phyloP scores from a whole-genome alignment of 2,797 vertebrate species.

The Hippopotamyrus pictus region DNA sequence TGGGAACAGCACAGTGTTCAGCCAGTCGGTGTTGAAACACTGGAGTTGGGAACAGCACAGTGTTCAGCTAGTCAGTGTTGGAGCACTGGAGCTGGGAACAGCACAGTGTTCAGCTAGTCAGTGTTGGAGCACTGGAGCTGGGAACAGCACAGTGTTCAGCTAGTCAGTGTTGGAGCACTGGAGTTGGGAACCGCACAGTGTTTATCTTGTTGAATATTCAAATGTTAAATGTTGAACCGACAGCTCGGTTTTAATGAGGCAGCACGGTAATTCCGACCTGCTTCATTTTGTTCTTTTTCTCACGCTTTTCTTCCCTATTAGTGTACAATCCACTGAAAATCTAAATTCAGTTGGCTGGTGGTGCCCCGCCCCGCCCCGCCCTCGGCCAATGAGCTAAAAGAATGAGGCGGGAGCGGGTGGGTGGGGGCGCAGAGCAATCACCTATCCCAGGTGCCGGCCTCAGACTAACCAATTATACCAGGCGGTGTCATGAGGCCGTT shows the following conservation, averaged over 20 bases:
- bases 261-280: not conserved
- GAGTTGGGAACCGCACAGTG: not conserved
- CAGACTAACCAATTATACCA: not conserved
- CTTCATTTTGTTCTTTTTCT: not conserved
- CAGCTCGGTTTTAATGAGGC: not conserved
- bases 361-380: not conserved
- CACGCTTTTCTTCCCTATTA: not conserved
- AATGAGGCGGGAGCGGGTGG: not conserved
- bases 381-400: not conserved
- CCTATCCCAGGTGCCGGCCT: not conserved
- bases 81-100: too few relatives aligned
- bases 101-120: too few relatives aligned
- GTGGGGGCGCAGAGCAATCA: not conserved
- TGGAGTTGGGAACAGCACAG: too few relatives aligned
- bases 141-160: too few relatives aligned
- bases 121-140: too few relatives aligned
- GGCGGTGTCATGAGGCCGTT: not conserved
- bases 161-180: too few relatives aligned
- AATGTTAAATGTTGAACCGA: not conserved
- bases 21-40: not conserved
- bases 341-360: not conserved
- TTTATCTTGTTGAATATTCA: not conserved
- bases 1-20: not conserved
- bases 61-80: too few relatives aligned
- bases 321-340: not conserved